phyloP scores from a whole-genome alignment of 2,797 vertebrate genomes.

The Fundulus diaphanus region DNA sequence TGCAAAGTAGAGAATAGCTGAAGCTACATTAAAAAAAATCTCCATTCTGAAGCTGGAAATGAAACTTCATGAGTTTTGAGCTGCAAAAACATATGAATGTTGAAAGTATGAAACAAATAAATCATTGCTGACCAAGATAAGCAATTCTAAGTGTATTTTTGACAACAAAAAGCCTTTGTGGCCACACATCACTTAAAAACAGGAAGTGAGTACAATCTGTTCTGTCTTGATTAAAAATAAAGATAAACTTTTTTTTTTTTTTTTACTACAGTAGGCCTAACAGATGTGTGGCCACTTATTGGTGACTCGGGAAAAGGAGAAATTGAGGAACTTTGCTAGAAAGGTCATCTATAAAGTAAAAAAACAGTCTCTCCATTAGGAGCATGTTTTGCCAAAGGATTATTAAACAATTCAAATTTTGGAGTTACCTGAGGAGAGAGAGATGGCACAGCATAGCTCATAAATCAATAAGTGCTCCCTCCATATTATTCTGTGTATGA shows the following conservation, averaged over 20 bases:
- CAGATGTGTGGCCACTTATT: background rate
- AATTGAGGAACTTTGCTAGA: background rate
- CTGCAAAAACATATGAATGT: background rate
- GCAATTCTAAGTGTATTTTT: background rate
- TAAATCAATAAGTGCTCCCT: background rate
- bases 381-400: background rate
- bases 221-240: background rate
- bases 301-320: background rate
- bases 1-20: background rate
- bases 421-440: too few relatives aligned
- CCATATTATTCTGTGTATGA: background rate
- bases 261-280: background rate
- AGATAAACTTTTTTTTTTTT: background rate
- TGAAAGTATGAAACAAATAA: background rate
- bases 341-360: background rate
- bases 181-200: background rate
- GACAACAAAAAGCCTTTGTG: background rate
- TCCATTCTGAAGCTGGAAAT: background rate
- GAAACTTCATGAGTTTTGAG: background rate
- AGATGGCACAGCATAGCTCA: too few relatives aligned
- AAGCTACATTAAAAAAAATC: background rate
- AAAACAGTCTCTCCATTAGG: background rate
- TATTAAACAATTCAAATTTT: background rate
- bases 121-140: background rate
- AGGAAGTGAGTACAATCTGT: background rate